Evolutionary conservation across 2,888 invertebrate genomes (phyloP), one percentile per base, ranked within the genome.

Genomic region (Dysmachus trigonus): DNA sequence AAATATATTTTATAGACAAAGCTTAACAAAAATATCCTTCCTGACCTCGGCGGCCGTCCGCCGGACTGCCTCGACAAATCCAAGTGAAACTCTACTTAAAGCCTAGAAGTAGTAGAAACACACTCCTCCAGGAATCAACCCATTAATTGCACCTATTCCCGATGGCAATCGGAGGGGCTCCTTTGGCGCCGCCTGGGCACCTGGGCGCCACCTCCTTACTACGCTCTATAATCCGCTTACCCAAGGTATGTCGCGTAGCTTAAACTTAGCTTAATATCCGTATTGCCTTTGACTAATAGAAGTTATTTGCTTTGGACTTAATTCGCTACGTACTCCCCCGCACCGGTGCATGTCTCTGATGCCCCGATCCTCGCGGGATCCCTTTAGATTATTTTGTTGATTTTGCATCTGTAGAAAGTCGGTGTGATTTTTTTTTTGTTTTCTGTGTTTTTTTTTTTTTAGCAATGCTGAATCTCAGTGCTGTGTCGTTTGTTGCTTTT

Each of bases 1-100:
- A 82, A 82, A 82, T 82, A 82, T 82, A 82, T 62, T 82, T 71
- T 82, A 82, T 82, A 82, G 82, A 79, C 71, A 62, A 77, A 82
- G 62, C 41, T 82, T 62, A 82, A 82, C 53, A 82, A 71, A 73
- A 62, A 62, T 82, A 73, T 62, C 62, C 62, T 27, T 33, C 35
- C 35, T 15, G 62, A 53, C 35, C 47, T 77, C 47, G 41, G 47
- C 30, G 38, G 27, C 15, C 77, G 27, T 18, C 27, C 41, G n/a
- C 35, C 77, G 22, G 22, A 77, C 22, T 47, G 1, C 41, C 38
- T 2, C 5, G 77, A 77, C 77, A 82, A 82, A 82, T 82, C 82
- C 82, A 71, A 35, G 82, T 62, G 33, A 62, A 62, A 62, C 62
- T 82, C 22, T 62, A 71, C 82, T 82, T 82, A 82, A 77, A 51